Evolutionary conservation across 2,888 invertebrate genomes (phyloP).

Genomic region (Mechanitis messenoides): DNA sequence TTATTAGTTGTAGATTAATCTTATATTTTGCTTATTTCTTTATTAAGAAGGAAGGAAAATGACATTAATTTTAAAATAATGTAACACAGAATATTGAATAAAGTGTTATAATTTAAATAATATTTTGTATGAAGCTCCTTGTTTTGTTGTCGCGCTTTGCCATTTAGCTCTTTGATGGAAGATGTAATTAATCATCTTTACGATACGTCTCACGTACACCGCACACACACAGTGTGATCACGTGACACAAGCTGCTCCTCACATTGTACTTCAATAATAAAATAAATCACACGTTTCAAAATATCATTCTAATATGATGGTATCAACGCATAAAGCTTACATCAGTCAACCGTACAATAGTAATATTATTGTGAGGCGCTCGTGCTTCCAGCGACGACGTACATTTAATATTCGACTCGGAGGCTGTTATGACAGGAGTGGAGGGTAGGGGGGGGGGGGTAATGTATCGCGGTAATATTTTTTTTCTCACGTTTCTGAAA

Average conservation of each 20-base stretch:
- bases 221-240: too few species aligned
- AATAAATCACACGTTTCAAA: too few species aligned
- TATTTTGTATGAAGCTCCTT: background rate
- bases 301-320: too few species aligned
- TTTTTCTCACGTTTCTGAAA: constrained; percentile 39
- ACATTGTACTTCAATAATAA: too few species aligned
- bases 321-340: background rate
- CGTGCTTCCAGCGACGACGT: constrained; percentile 53
- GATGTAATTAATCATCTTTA: constrained; percentile 28
- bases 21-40: too few species aligned
- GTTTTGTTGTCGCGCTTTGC: constrained; percentile 20
- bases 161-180: constrained; percentile 28
- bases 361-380: constrained; percentile 56
- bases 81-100: too few species aligned
- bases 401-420: constrained; percentile 67
- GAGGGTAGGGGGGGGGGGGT: constrained; percentile 27
- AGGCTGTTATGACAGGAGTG: constrained; percentile 47
- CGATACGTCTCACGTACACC: constrained; percentile 8
- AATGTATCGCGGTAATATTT: constrained; percentile 41
- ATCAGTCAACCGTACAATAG: constrained; percentile 24
- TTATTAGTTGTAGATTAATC: too few species aligned
- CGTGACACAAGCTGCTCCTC: too few species aligned
- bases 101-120: background rate
- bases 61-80: too few species aligned
- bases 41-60: too few species aligned